phyloP scores from a whole-genome alignment of 2,797 vertebrate genomes.

The Schizopygopsis pylzovi region DNA sequence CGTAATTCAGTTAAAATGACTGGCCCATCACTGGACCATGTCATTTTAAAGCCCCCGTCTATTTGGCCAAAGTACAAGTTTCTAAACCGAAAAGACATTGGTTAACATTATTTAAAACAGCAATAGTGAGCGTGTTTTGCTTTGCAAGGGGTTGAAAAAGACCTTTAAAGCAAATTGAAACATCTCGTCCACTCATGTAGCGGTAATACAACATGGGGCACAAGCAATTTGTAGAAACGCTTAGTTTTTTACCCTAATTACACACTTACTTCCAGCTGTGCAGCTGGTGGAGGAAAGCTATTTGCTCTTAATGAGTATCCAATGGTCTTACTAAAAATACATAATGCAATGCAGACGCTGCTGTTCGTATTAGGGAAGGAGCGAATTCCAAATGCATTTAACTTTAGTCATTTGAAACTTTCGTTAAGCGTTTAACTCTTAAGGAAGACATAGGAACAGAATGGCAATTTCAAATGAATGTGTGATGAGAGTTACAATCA shows the following conservation, averaged over 20 bases:
- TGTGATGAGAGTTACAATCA: conserved; percentile 56
- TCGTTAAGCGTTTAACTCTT: conserved; percentile 51
- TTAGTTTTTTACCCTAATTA: conserved; percentile 65
- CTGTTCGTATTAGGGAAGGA: conserved; percentile 47
- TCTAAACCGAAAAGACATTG: conserved; percentile 11
- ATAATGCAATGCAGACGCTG: conserved; percentile 48
- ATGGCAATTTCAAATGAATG: conserved; percentile 36
- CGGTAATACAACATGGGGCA: conserved; percentile 50
- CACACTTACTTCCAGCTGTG: conserved; percentile 64
- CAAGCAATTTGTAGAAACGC: conserved; percentile 65
- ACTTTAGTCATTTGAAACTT: conserved; percentile 61
- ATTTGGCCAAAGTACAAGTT: conserved; percentile 48
- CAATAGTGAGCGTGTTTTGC: conserved; percentile 19
- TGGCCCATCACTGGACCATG: conserved; percentile 33
- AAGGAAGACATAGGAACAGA: conserved; percentile 11
- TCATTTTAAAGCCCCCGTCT: conserved; percentile 20
- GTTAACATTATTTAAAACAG: conserved; percentile 24
- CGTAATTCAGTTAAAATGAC: conserved; percentile 48
- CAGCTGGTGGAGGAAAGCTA: conserved; percentile 61
- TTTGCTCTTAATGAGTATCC: conserved; percentile 68
- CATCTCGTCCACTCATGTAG: conserved; percentile 50
- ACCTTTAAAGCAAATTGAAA: conserved; percentile 61
- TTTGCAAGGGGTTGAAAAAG: conserved; percentile 25
- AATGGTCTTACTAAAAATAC: conserved; percentile 60
- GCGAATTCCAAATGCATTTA: conserved; percentile 59